Conservation (phyloP, 2,113 vertebrate genomes). For the Laterallus jamaicensis region DNA sequence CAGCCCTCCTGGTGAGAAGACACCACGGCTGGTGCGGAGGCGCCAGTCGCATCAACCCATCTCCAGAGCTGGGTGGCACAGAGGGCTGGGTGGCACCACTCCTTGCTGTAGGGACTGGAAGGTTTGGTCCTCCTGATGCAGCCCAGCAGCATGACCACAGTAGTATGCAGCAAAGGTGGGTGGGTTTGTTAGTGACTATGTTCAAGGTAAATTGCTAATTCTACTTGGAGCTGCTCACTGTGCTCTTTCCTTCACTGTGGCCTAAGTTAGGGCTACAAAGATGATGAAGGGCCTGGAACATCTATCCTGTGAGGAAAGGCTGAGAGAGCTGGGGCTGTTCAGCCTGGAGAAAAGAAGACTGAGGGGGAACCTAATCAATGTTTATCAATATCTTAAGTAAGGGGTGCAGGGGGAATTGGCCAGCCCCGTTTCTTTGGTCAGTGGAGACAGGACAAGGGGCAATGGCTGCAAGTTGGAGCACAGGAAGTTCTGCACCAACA, state of each 20-base stretch:
- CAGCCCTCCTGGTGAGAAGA: background rate
- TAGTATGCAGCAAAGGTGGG: too few relatives aligned
- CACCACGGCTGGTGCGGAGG: background rate
- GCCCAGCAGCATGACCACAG: background rate
- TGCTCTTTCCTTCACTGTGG: background rate
- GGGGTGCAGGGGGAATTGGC: too few relatives aligned
- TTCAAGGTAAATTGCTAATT: background rate
- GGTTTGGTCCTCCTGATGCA: background rate
- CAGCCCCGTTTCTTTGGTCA: too few relatives aligned
- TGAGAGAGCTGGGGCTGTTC: too few relatives aligned
- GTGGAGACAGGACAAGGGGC: too few relatives aligned
- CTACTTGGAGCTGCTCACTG: background rate
- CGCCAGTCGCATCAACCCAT: rapidly evolving
- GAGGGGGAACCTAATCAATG: too few relatives aligned
- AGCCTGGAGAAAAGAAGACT: too few relatives aligned
- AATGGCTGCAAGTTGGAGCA: too few relatives aligned
- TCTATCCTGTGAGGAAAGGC: too few relatives aligned
- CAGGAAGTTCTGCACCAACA: too few relatives aligned
- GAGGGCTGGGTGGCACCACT: background rate
- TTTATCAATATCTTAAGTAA: too few relatives aligned
- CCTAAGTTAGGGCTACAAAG: background rate
- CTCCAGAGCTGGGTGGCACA: background rate
- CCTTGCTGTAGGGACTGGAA: background rate
- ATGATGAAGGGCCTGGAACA: too few relatives aligned
- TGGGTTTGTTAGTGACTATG: background rate